These are phyloP conservation scores for Melanotaenia pygmaea DNA, from an alignment of 2,797 vertebrate genomes.

Conservation along the genomic window DNA sequence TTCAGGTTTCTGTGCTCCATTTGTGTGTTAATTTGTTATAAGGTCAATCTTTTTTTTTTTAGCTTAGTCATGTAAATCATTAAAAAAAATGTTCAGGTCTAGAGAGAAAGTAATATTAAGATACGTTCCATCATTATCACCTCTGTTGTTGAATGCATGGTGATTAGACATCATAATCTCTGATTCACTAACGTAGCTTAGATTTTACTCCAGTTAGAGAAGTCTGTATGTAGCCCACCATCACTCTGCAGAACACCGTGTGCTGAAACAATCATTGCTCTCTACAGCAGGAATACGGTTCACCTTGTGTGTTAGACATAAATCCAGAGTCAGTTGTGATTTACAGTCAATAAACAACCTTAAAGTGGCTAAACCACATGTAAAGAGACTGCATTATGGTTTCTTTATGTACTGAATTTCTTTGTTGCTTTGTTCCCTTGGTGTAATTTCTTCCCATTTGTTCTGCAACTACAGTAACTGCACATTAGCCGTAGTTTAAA, in stretches of 20 bases:
- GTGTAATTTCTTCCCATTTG: slow-evolving; percentile 9
- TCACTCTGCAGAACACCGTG: neutral
- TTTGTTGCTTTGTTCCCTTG: neutral
- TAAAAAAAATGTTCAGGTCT: neutral
- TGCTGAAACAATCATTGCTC: neutral
- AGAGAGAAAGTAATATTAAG: neutral
- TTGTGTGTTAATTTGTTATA: neutral
- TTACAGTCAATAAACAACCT: neutral
- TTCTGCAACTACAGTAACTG: slow-evolving; percentile 42
- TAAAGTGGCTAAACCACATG: slow-evolving; percentile 4
- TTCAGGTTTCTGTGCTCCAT: neutral
- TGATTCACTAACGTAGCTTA: neutral
- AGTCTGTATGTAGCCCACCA: neutral
- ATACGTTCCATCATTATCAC: neutral
- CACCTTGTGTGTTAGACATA: neutral
- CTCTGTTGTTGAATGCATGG: neutral
- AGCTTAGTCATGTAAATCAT: neutral
- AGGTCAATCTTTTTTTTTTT: neutral
- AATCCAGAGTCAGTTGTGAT: slow-evolving; percentile 1
- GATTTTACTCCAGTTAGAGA: neutral
- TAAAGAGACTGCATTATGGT: neutral
- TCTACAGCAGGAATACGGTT: neutral
- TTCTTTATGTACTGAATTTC: slow-evolving; percentile 1
- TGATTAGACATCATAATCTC: neutral
- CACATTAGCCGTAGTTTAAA: slow-evolving; percentile 47